Percentiles rank a stretch among this genome's conserved stretches.
Evolutionary conservation across 1,140 invertebrate genomes (phyloP).

Genomic region (Cydia splendana): DNA sequence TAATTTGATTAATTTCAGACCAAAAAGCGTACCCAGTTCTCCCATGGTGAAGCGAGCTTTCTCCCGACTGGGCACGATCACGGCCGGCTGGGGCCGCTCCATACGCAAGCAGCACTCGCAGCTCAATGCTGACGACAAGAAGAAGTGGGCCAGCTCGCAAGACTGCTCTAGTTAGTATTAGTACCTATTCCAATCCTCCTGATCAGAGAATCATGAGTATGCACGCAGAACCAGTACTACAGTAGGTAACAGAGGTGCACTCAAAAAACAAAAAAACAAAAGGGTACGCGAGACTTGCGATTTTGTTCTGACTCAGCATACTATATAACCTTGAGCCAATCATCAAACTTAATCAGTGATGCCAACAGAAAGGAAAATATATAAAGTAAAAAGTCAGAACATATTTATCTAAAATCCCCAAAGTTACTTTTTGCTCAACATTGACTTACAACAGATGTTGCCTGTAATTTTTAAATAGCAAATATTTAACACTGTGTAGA

Average conservation of each 20-base stretch:
- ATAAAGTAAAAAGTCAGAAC: too few relatives aligned
- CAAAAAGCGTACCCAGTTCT: slow-evolving; percentile 95
- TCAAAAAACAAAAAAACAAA: too few relatives aligned
- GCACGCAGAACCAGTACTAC: too few relatives aligned
- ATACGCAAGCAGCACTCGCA: slow-evolving; percentile 88
- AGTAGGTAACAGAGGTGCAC: too few relatives aligned
- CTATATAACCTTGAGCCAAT: too few relatives aligned
- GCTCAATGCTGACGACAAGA: slow-evolving; percentile 90
- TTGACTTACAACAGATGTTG: not conserved
- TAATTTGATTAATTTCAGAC: slow-evolving; percentile 77
- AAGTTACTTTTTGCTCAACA: too few relatives aligned
- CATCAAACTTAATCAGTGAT: too few relatives aligned
- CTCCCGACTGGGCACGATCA: slow-evolving; percentile 92
- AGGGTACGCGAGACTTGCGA: too few relatives aligned
- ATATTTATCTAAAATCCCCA: too few relatives aligned
- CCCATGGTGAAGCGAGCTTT: slow-evolving; percentile 97
- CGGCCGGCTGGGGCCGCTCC: slow-evolving; percentile 93
- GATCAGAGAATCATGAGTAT: too few relatives aligned
- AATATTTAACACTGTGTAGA: not conserved
- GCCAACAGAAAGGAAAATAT: too few relatives aligned
- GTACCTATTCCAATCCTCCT: not conserved
- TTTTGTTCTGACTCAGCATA: too few relatives aligned
- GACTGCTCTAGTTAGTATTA: slow-evolving; percentile 90
- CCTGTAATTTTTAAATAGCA: not conserved
- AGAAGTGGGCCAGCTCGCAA: slow-evolving; percentile 95